A percentile compares a stretch with the other conserved stretches of the same genome.
Evolutionary conservation across 2,113 vertebrate genomes (phyloP).

Genomic region (Hymenochirus boettgeri): DNA sequence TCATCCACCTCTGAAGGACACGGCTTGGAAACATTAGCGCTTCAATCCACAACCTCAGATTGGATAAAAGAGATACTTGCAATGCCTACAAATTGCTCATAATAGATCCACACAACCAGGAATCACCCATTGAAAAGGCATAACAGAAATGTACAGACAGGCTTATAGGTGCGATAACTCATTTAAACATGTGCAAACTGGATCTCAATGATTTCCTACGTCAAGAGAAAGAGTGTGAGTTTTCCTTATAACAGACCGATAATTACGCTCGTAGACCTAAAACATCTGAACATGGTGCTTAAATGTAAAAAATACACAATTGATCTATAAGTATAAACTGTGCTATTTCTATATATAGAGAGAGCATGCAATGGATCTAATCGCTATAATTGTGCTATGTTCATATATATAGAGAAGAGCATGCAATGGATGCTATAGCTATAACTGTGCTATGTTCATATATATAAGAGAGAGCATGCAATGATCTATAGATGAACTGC

Average conservation of each 20-base stretch:
- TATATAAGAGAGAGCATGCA: too few relatives aligned
- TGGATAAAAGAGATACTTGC: constrained; percentile 33
- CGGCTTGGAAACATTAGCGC: constrained; percentile 37
- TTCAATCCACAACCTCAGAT: constrained; percentile 39
- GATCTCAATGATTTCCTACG: neutral
- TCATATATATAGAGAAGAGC: too few relatives aligned
- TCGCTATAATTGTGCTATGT: too few relatives aligned
- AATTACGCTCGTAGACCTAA: too few relatives aligned
- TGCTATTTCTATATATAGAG: too few relatives aligned
- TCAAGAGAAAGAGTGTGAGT: neutral
- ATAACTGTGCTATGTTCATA: too few relatives aligned
- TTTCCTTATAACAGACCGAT: neutral
- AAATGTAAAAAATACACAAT: too few relatives aligned
- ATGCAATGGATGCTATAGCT: too few relatives aligned
- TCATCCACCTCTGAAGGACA: constrained; percentile 44
- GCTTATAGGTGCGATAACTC: neutral
- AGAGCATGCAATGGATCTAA: too few relatives aligned
- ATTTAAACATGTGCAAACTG: neutral
- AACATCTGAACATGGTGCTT: too few relatives aligned
- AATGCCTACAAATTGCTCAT: constrained; percentile 38
- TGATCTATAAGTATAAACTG: too few relatives aligned
- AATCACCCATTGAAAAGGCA: constrained; percentile 26
- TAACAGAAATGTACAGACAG: constrained; percentile 29
- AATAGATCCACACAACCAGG: constrained; percentile 36
- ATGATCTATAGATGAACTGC: too few relatives aligned